Evolutionary conservation across 2,113 vertebrate species (phyloP).

Genomic region (Pelecanus crispus): DNA sequence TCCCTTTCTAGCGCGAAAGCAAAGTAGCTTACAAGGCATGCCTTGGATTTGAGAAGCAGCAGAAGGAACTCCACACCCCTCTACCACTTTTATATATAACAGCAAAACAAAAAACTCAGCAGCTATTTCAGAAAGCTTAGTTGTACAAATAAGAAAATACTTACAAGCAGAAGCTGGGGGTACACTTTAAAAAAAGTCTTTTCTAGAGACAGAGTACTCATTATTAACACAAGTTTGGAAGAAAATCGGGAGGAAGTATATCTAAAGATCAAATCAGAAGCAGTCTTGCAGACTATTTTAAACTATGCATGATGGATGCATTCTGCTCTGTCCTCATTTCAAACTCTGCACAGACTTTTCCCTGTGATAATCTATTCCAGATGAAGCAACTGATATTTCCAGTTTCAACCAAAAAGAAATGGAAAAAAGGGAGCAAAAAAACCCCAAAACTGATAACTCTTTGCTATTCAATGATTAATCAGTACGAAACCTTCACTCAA

Average conservation of each 20-base stretch:
- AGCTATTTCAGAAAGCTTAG: conserved; percentile 46
- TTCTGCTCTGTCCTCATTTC: conserved; percentile 33
- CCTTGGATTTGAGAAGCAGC: conserved; percentile 48
- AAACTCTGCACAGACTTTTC: conserved; percentile 14
- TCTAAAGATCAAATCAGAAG: not conserved
- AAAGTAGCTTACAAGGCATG: conserved; percentile 44
- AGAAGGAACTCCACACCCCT: conserved; percentile 61
- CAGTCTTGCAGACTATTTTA: conserved; percentile 8
- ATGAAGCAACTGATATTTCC: conserved; percentile 59
- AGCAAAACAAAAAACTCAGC: conserved; percentile 46
- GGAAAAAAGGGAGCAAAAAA: not conserved
- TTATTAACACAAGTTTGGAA: conserved; percentile 38
- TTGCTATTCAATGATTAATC: conserved; percentile 22
- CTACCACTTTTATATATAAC: conserved; percentile 46
- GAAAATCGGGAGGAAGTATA: conserved; percentile 27
- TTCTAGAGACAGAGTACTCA: conserved; percentile 15
- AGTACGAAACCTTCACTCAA: conserved; percentile 15
- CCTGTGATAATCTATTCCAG: conserved; percentile 49
- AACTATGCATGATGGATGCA: not conserved
- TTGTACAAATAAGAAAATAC: conserved; percentile 46
- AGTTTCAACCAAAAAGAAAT: conserved; percentile 31
- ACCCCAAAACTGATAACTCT: not conserved
- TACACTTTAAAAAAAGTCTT: conserved; percentile 19
- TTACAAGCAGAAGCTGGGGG: conserved; percentile 38
- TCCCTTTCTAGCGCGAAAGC: not conserved